These are phyloP conservation scores for Trematomus loennbergii DNA, from an alignment of 2,113 vertebrate genomes.

Conservation along the genomic window DNA sequence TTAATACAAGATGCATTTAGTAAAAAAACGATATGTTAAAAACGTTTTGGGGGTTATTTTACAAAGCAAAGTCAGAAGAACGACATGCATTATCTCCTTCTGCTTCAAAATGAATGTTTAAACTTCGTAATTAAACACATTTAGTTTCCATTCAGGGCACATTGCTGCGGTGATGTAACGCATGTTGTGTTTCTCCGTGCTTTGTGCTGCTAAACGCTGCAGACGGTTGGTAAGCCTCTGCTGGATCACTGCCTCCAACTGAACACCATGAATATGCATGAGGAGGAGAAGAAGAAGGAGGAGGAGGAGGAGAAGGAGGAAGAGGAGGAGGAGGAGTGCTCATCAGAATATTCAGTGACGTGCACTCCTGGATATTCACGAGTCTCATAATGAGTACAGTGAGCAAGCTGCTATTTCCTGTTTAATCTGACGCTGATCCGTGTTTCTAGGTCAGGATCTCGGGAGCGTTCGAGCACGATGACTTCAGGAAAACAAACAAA, in stretches of 20 bases:
- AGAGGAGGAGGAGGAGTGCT: slow-evolving; percentile 28
- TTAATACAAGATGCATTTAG: too few species aligned
- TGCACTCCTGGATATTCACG: slow-evolving; percentile 69
- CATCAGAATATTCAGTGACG: slow-evolving; percentile 77
- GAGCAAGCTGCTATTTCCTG: slow-evolving; percentile 53
- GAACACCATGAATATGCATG: slow-evolving; percentile 74
- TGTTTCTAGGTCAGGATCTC: slow-evolving; percentile 70
- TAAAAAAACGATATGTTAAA: too few species aligned
- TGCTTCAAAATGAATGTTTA: too few species aligned
- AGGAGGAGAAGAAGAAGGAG: slow-evolving; percentile 9
- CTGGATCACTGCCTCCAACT: slow-evolving; percentile 63
- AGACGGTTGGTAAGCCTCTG: slow-evolving; percentile 71
- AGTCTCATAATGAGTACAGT: slow-evolving; percentile 53
- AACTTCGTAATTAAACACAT: too few species aligned
- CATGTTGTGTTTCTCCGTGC: slow-evolving; percentile 7
- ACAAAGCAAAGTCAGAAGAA: too few species aligned
- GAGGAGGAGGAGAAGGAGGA: neutral
- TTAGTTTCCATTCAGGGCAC: too few species aligned
- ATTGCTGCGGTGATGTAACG: slow-evolving; percentile 31
- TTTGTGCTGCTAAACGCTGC: slow-evolving; percentile 65
- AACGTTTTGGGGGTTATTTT: too few species aligned
- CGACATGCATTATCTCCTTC: too few species aligned
- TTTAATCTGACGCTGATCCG: slow-evolving; percentile 58
- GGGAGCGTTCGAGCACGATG: slow-evolving; percentile 43
- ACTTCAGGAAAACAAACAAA: slow-evolving; percentile 15